Evolutionary conservation across 2,113 vertebrate genomes (phyloP), one percentile per base, ranked within the genome.

Genomic region (Vidua macroura): DNA sequence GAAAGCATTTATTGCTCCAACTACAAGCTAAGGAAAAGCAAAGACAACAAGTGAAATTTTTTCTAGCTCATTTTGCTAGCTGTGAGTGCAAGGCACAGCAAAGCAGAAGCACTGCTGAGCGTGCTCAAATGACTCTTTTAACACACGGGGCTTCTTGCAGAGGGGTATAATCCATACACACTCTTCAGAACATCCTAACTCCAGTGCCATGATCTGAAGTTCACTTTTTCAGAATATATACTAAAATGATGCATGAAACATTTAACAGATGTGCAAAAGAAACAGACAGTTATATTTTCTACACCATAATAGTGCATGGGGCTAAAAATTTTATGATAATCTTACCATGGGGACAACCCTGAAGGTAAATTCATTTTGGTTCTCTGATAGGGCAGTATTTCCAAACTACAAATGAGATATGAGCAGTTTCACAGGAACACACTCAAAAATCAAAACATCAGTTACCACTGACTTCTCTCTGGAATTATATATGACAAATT

Each of bases 11-110:
- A 95, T 83, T 0, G 48, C 88, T 93, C 86, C 81, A 95, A 87
- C 82, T 76, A 77, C 59, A 70, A 95, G 95, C 88, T 84, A 86
- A 80, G 78, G 86, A 91, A 97, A 86, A 90, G 91, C 49, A 82
- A 94, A 96, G 95, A 95, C 59, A 92, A 92, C 68, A 94, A 96
- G 95, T 92, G 66, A 86, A 90, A 77, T 89, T 64, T 92, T 68
- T 94, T 84, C 70, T 92, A 94, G 69, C 8, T 14, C 72, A 86
- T 93, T 97, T 95, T 79, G 95, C 86, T 96, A 94, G 78, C 91
- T 90, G 70, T 15, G 31, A 86, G 68, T 53, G 33, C 64, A 70
- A 72, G 5, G 88, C 76, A 43, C 22, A 91, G 84, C 62, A 83
- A 93, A 81, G 83, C 1, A 4, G 88, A 95, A 95, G 66, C 55